A percentile compares a stretch with the other conserved stretches of the same genome.
These are phyloP conservation scores for Hydrochoerus hydrochaeris DNA, from an alignment of 2,113 vertebrate genomes.

Conservation along the genomic window DNA sequence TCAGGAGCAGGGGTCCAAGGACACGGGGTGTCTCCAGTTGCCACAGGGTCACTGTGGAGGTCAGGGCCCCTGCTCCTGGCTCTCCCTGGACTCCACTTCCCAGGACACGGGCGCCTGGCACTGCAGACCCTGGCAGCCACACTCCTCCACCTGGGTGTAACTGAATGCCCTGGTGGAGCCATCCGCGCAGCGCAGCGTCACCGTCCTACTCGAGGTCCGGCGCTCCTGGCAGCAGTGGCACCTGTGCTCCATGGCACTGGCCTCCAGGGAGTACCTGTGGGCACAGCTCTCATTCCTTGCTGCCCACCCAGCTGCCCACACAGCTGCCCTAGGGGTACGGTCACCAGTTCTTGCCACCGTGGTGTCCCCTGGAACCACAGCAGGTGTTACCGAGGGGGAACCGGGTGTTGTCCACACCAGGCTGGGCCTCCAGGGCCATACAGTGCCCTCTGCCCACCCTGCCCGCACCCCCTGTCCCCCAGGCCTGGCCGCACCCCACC, in stretches of 20 bases:
- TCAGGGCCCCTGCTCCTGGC: background rate
- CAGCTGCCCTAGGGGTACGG: rapidly evolving
- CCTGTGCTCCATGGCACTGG: slow-evolving; percentile 55
- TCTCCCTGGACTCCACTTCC: background rate
- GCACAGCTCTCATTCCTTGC: background rate
- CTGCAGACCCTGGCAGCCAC: slow-evolving; percentile 77
- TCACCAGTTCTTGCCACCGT: rapidly evolving
- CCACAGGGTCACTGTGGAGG: rapidly evolving
- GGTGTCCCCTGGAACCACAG: background rate
- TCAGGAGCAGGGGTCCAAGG: rapidly evolving
- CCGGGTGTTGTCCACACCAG: rapidly evolving
- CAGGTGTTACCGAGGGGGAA: rapidly evolving
- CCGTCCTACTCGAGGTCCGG: slow-evolving; percentile 72
- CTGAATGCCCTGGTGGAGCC: slow-evolving; percentile 77
- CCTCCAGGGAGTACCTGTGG: slow-evolving; percentile 84
- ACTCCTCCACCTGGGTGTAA: slow-evolving; percentile 84
- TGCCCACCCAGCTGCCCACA: rapidly evolving
- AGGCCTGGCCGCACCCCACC: rapidly evolving
- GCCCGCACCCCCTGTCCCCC: background rate
- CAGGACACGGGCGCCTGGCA: slow-evolving; percentile 44
- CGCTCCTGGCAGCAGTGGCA: slow-evolving; percentile 86
- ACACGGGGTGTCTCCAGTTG: background rate
- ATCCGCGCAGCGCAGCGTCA: slow-evolving; percentile 77
- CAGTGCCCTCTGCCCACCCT: background rate
- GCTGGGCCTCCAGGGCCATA: background rate